Base-by-base conservation (phyloP, 53 echinoderm and acorn worm genomes). In the Mesocentrotus franciscanus region DNA sequence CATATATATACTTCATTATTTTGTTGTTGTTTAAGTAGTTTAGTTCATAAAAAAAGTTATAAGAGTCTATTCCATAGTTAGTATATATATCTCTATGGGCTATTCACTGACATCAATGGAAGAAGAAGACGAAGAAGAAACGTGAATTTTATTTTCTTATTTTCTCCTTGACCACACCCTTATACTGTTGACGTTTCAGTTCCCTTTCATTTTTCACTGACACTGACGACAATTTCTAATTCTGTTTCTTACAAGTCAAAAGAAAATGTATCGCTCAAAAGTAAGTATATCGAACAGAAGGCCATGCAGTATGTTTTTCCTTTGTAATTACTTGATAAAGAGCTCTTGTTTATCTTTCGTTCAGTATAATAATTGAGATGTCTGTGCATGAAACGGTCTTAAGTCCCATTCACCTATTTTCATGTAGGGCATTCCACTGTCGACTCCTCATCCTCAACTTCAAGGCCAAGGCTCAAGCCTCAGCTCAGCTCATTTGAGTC, bases 211-310 rank as follows among this genome's bases (percentile, higher is more conserved):
- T 20, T 20, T 30, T 10, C 75, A 9, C 8, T 75, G 29, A 74
- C 6, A 76, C 12, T 16, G 6, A 18, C 8, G 83, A 12, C 8
- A 83, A 36, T 83, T 42, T 22, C n/a, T n/a, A n/a, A n/a, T n/a
- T n/a, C n/a, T 24, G 2, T 55, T 7, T 18, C 55, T 84, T 18
- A 33, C 14, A 84, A 55, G n/a, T n/a, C n/a, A n/a, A n/a, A n/a
- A n/a, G 22, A 84, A 16, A 42, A 84, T 84, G 84, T 84, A 84
- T 84, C 84, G 84, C 55, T 84, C 84, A 36, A 84, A 84, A 84
- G 84, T 84, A 26, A 84, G 84, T 84, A 84, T 30, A 61, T 68
- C 9, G 68, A 68, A 68, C 24, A 68, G 18, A 68, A 2, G 24
- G 18, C 12, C 2, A 76, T 76, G 76, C 33, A 14, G 3, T 33